Evolutionary conservation across 2,113 vertebrate species (phyloP).

Genomic region (Colius striatus): DNA sequence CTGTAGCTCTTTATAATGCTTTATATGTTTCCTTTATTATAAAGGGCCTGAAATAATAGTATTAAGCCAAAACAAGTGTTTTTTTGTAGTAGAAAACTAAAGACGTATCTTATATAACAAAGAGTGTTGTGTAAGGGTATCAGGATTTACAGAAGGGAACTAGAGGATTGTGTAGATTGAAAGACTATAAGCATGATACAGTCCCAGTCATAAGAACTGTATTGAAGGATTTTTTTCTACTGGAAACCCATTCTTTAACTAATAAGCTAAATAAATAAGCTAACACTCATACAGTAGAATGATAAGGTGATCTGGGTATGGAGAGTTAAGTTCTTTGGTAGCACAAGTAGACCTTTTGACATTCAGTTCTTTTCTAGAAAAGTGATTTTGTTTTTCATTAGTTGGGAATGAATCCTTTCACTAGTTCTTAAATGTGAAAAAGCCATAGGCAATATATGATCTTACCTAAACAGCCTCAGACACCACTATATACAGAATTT

Average conservation of each 20-base stretch:
- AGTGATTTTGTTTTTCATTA: background rate
- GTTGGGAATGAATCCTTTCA: background rate
- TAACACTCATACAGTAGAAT: background rate
- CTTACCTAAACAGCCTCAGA: background rate
- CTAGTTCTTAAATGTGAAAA: background rate
- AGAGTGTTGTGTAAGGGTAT: background rate
- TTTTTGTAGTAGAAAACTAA: background rate
- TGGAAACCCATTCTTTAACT: background rate
- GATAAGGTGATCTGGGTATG: background rate
- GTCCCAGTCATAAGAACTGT: background rate
- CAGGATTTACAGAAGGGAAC: background rate
- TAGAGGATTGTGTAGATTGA: background rate
- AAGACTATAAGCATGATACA: background rate
- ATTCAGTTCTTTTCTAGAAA: background rate
- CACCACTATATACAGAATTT: background rate
- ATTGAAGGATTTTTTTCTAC: background rate
- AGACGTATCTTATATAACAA: background rate
- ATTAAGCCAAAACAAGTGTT: background rate
- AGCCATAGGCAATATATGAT: background rate
- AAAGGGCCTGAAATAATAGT: background rate
- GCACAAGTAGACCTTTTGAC: background rate
- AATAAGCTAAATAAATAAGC: background rate
- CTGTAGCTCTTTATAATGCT: background rate
- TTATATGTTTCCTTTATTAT: background rate
- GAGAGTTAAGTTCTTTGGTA: background rate